Evolutionary conservation across 2,113 vertebrate species (phyloP).

Genomic region (Psettodes erumei): DNA sequence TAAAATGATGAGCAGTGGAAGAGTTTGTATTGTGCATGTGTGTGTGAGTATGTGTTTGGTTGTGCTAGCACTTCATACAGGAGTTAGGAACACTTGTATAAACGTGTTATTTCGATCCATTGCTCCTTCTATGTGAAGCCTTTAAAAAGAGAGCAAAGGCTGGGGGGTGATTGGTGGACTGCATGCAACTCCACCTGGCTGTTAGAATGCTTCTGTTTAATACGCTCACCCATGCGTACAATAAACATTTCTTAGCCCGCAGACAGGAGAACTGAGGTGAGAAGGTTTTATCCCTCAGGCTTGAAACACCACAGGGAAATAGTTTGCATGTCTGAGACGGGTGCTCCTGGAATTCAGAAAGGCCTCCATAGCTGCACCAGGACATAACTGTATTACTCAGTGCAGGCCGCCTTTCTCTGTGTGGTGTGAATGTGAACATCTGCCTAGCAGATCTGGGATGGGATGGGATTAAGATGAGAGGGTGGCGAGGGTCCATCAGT

Average conservation of each 20-base stretch:
- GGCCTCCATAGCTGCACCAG: constrained; percentile 37
- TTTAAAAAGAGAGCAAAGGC: constrained; percentile 3
- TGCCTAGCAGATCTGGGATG: constrained; percentile 42
- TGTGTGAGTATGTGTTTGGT: neutral
- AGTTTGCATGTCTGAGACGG: constrained; percentile 65
- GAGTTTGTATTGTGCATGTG: constrained; percentile 6
- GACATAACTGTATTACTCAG: constrained; percentile 3
- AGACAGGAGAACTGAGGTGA: constrained; percentile 26
- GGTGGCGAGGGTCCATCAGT: constrained; percentile 5
- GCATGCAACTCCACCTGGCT: constrained; percentile 28
- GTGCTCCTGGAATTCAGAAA: constrained; percentile 58
- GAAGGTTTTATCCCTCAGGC: constrained; percentile 32
- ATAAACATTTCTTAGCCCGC: constrained; percentile 39
- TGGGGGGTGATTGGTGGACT: neutral
- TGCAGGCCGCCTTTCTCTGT: constrained; percentile 21
- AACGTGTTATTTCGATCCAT: constrained; percentile 22
- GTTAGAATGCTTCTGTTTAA: constrained; percentile 30
- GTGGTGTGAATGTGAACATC: constrained; percentile 43
- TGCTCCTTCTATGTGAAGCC: neutral
- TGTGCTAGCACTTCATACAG: neutral
- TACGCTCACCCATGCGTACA: constrained; percentile 21
- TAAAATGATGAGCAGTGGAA: constrained; percentile 42
- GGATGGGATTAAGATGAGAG: constrained; percentile 26
- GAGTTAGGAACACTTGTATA: constrained; percentile 32
- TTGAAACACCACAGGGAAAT: constrained; percentile 54